phyloP scores from a whole-genome alignment of 2,888 invertebrate genomes.

The Megalurothrips usitatus region DNA sequence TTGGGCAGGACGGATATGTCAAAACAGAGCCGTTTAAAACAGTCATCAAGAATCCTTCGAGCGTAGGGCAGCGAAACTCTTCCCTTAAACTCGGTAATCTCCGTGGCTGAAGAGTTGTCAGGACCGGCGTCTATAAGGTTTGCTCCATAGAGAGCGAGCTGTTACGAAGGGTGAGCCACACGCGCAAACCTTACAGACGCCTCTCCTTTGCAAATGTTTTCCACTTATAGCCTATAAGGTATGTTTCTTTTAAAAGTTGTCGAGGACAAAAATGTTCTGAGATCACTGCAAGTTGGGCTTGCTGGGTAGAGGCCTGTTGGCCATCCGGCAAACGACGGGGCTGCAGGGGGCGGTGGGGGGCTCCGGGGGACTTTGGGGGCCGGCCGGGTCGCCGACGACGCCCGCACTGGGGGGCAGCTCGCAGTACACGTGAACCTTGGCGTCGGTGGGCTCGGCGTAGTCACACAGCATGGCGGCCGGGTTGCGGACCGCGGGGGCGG shows the following conservation, averaged over 20 bases:
- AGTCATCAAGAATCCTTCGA: neutral
- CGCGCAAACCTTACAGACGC: neutral
- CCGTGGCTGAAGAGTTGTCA: too few species aligned
- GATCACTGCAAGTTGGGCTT: constrained; percentile 49
- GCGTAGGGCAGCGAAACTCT: too few species aligned
- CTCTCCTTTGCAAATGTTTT: neutral
- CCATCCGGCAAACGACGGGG: constrained; percentile 54
- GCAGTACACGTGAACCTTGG: constrained; percentile 53
- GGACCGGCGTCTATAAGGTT: too few species aligned
- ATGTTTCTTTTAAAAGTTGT: too few species aligned
- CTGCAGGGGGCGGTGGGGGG: constrained; percentile 26
- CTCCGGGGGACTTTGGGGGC: constrained; percentile 3
- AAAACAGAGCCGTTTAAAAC: neutral
- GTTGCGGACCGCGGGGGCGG: constrained; percentile 29
- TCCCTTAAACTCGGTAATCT: too few species aligned
- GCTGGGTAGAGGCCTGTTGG: constrained; percentile 64
- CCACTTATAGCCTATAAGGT: neutral
- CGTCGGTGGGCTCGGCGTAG: constrained; percentile 55
- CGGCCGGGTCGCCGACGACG: neutral
- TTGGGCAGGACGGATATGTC: neutral
- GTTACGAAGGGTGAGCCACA: too few species aligned
- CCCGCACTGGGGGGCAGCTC: constrained; percentile 47
- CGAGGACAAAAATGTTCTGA: too few species aligned
- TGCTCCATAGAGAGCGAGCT: too few species aligned
- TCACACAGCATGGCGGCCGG: constrained; percentile 47